phyloP scores from a whole-genome alignment of 2,888 invertebrate genomes.

The Helobdella robusta region DNA sequence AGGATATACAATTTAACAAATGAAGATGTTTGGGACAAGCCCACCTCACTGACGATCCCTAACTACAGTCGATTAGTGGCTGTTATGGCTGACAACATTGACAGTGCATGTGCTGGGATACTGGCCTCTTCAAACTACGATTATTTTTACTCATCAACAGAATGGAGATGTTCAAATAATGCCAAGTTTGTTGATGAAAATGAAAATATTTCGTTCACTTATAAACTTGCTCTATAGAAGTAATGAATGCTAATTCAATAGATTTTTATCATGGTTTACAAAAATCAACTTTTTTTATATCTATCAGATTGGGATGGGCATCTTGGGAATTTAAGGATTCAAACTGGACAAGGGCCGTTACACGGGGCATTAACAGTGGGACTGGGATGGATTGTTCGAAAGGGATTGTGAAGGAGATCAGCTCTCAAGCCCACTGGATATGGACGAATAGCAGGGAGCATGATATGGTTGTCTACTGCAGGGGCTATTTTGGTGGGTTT shows the following conservation, averaged over 20 bases:
- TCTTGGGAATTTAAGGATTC: slow-evolving; percentile 5
- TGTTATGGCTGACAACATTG: background rate
- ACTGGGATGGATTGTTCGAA: background rate
- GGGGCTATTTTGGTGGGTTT: slow-evolving; percentile 9
- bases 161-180: no score
- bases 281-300: no score
- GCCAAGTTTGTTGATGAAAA: no score
- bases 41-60: background rate
- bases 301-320: background rate
- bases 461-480: slow-evolving; percentile 10
- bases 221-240: no score
- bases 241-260: no score
- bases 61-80: background rate
- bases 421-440: slow-evolving; percentile 5
- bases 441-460: slow-evolving; percentile 6
- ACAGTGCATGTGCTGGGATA: background rate
- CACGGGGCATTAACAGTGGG: slow-evolving; percentile 9
- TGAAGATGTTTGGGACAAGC: background rate
- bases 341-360: slow-evolving; percentile 7
- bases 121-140: no score
- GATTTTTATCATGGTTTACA: no score
- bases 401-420: slow-evolving; percentile 7
- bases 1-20: background rate
- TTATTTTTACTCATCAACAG: no score
- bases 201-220: no score